Conservation (phyloP, 2,113 vertebrate species). For the Pungitius pungitius region DNA sequence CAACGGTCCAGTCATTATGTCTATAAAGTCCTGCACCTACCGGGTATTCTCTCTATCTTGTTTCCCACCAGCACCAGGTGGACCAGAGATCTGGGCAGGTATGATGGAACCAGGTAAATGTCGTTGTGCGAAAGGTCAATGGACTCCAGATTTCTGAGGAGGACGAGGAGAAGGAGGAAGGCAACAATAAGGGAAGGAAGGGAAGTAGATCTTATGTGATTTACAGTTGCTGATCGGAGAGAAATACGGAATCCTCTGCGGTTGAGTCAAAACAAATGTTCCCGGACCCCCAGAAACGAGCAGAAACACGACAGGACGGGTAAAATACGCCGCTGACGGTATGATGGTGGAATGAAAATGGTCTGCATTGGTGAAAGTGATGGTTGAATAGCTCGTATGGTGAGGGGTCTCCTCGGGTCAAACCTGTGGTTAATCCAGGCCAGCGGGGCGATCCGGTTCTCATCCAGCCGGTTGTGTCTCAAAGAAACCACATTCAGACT, state of each 20-base stretch:
- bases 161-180: not conserved
- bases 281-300: not conserved
- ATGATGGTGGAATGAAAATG: not conserved
- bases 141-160: constrained; percentile 90
- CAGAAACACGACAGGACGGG: not conserved
- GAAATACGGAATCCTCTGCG: not conserved
- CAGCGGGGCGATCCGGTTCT: constrained; percentile 89
- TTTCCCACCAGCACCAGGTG: constrained; percentile 93
- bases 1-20: not conserved
- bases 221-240: not conserved
- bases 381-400: not conserved
- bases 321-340: not conserved
- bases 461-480: constrained; percentile 91
- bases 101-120: constrained; percentile 93
- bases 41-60: constrained; percentile 92
- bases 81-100: constrained; percentile 90
- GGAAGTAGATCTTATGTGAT: not conserved
- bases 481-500: constrained; percentile 89
- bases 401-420: constrained; percentile 27
- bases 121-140: constrained; percentile 95
- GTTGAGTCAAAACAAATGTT: not conserved
- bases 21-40: constrained; percentile 36
- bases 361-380: not conserved
- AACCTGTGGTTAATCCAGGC: constrained; percentile 96
- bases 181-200: too few species aligned